These are phyloP conservation scores for Crocidura indochinensis DNA, from an alignment of 2,797 vertebrate species.

Conservation along the genomic window DNA sequence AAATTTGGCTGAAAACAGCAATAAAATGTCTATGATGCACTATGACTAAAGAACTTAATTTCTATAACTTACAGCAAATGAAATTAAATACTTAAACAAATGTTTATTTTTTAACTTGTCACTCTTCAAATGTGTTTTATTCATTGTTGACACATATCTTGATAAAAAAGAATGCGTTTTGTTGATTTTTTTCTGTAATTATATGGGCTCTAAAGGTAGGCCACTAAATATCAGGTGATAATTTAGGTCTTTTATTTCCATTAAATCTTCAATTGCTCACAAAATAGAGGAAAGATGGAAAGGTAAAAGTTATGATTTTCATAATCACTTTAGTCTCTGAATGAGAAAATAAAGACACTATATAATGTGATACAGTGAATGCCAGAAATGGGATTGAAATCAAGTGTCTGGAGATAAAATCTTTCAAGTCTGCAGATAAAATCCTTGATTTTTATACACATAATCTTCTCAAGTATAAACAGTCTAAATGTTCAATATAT, in stretches of 20 bases:
- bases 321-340: neutral
- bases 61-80: neutral
- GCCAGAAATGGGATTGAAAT: neutral
- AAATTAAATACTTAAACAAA: neutral
- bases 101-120: neutral
- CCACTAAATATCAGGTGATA: neutral
- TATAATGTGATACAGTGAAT: neutral
- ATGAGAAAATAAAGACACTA: constrained; percentile 1
- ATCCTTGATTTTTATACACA: neutral
- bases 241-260: neutral
- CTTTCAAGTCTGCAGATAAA: neutral
- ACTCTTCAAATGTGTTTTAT: neutral
- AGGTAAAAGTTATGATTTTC: neutral
- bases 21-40: neutral
- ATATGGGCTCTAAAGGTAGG: neutral
- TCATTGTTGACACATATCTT: neutral
- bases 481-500: no score
- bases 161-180: neutral
- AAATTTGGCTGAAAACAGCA: neutral
- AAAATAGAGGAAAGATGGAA: neutral
- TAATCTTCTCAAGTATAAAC: neutral
- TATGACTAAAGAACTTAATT: constrained; percentile 3
- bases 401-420: neutral
- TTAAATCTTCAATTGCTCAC: neutral
- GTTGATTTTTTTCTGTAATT: neutral